Evolutionary conservation across 2,113 vertebrate species (phyloP).

Genomic region (Toxotes jaculatrix): DNA sequence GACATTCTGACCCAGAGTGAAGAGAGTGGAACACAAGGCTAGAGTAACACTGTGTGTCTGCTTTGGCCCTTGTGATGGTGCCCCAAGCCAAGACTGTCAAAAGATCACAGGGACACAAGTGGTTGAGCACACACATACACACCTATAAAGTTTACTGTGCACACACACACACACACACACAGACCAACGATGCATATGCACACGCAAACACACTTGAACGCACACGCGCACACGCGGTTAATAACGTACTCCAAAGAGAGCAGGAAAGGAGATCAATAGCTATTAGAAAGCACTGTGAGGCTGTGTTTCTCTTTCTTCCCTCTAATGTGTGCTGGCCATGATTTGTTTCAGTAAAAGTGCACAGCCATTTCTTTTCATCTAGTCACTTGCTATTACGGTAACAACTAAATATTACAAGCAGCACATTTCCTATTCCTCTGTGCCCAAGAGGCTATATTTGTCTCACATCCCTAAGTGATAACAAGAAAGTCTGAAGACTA

Average conservation of each 20-base stretch:
- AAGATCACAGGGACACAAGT: slow-evolving; percentile 41
- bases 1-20: slow-evolving; percentile 75
- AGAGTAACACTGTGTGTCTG: slow-evolving; percentile 45
- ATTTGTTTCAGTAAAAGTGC: slow-evolving; percentile 76
- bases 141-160: slow-evolving; percentile 7
- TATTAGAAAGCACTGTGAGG: slow-evolving; percentile 72
- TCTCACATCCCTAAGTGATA: slow-evolving; percentile 30
- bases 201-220: neutral
- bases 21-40: slow-evolving; percentile 45
- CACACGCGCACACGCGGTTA: slow-evolving; percentile 1
- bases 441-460: slow-evolving; percentile 52
- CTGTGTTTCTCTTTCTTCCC: slow-evolving; percentile 63
- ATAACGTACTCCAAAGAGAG: slow-evolving; percentile 51
- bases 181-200: neutral
- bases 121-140: slow-evolving; percentile 33
- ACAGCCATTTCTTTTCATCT: slow-evolving; percentile 59
- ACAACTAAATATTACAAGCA: slow-evolving; percentile 71
- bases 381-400: slow-evolving; percentile 71
- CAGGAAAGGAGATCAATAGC: slow-evolving; percentile 75
- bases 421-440: slow-evolving; percentile 41
- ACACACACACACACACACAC: neutral
- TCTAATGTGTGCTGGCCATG: slow-evolving; percentile 62
- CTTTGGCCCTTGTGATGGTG: slow-evolving; percentile 44
- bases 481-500: slow-evolving; percentile 20
- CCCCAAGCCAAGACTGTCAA: slow-evolving; percentile 51